Base-by-base conservation (phyloP, 2,888 invertebrate species). In the Agrypnus murinus region DNA sequence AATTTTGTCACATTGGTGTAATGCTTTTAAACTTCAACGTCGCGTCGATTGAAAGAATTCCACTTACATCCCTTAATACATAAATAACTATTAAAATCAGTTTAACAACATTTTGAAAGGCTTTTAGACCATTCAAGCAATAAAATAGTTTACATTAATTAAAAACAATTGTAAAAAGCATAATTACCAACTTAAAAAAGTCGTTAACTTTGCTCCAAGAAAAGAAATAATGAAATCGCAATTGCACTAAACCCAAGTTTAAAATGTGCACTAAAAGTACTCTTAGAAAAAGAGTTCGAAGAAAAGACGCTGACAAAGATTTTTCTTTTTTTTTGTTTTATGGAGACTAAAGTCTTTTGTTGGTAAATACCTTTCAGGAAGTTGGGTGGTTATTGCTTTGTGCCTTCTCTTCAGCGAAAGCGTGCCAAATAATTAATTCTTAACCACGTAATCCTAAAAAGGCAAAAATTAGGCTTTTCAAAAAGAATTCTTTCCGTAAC, bases 331-430 rank as follows among this genome's bases (percentile, higher is more conserved):
- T 48, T 50, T 50, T 50, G 50, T 50, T 50, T 50, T 32, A 50
- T 50, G 19, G 50, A 50, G 50, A 50, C 50, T 25, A 25, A 32
- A 31, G 50, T 32, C 50, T 25, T 50, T 50, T 50, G 50, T 50
- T 50, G 50, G 50, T 50, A 50, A 50, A 50, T 50, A 50, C 50
- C 50, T 50, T 50, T 50, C 50, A 50, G 50, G 50, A 50, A 50
- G 50, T 48, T 50, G 50, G 10, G 25, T 25, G 50, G 32, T 32
- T 50, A 25, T 25, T 50, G 50, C 50, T 50, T 50, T 50, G 50
- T 50, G 25, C 17, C 50, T 25, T 31, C 12, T 19, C 25, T 50
- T 25, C 8, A 32, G 5, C 1, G 31, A 3, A 25, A 50, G 25
- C 12, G 31, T 31, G 50, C 12, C 50, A 50, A 50, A 50, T 50